Conservation (phyloP, 2,113 vertebrate genomes). For the Pan paniscus region DNA sequence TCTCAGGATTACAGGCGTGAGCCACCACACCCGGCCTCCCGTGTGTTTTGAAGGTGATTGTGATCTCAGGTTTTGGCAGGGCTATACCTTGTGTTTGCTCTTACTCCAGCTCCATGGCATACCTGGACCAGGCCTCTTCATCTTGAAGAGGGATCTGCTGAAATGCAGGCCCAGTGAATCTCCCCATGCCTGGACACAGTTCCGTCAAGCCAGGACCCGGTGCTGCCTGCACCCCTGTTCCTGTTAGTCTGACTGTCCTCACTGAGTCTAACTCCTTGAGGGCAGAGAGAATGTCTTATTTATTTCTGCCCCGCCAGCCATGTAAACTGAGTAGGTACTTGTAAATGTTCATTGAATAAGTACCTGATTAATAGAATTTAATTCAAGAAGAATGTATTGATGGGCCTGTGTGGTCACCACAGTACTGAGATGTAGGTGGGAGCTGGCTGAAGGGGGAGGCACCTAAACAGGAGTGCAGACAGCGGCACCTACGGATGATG, state of each 20-base stretch:
- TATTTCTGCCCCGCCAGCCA: background rate
- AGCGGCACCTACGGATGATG: background rate
- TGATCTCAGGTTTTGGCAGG: too few relatives aligned
- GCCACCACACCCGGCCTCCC: too few relatives aligned
- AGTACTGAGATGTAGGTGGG: background rate
- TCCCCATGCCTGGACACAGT: rapidly evolving
- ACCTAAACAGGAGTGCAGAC: background rate
- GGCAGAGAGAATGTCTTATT: rapidly evolving
- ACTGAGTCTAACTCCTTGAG: rapidly evolving
- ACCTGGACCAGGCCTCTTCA: background rate
- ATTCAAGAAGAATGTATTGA: background rate
- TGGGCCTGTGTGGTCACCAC: background rate
- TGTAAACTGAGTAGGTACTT: background rate
- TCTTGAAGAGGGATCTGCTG: background rate
- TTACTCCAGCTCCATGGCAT: background rate
- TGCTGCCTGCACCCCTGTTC: rapidly evolving
- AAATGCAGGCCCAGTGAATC: too few relatives aligned
- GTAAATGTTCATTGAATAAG: background rate
- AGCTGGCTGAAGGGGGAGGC: rapidly evolving
- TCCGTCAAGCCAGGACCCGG: rapidly evolving
- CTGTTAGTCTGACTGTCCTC: background rate
- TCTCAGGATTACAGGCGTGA: too few relatives aligned
- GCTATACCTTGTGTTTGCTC: rapidly evolving
- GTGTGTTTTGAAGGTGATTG: background rate
- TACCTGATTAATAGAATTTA: background rate